These are phyloP conservation scores for Epizoanthus fatuus DNA, from an alignment of 92 coral and sea anemone genomes.

Conservation along the genomic window DNA sequence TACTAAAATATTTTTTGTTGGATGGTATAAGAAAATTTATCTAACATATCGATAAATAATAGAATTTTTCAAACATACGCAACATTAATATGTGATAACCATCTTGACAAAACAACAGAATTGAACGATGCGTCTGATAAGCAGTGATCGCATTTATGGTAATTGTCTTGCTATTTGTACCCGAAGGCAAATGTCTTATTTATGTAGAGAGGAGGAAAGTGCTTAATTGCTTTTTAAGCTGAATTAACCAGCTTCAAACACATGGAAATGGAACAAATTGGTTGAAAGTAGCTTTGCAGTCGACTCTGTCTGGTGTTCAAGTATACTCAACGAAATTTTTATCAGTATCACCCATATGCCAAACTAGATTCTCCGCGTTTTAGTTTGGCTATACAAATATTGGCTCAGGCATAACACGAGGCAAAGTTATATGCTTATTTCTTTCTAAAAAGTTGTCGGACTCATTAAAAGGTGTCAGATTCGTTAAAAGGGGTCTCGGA, in stretches of 20 bases:
- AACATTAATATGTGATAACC: not conserved
- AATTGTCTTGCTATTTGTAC: constrained; percentile 15
- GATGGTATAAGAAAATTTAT: too few species aligned
- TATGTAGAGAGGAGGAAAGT: constrained; percentile 1
- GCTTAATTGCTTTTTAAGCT: constrained; percentile 38
- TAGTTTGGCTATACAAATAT: constrained; percentile 14
- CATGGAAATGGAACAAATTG: constrained; percentile 22
- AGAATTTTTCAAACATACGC: not conserved
- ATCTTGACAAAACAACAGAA: constrained; percentile 13
- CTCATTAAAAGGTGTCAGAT: constrained; percentile 2
- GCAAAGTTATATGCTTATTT: not conserved
- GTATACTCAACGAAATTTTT: not conserved
- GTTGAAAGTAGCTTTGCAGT: constrained; percentile 11
- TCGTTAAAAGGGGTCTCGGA: not conserved
- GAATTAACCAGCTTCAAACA: constrained; percentile 19
- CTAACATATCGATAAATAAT: too few species aligned
- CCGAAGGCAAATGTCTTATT: constrained; percentile 34
- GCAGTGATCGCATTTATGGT: constrained; percentile 1
- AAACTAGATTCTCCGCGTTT: not conserved
- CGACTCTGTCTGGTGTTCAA: not conserved
- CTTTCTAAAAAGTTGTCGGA: not conserved
- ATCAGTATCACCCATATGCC: not conserved
- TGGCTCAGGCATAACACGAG: not conserved
- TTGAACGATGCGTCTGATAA: constrained; percentile 18
- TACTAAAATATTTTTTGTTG: too few species aligned